Percentiles rank a stretch among this genome's conserved stretches.
phyloP scores from a whole-genome alignment of 2,797 vertebrate genomes.

The Cossypha niveicapilla region DNA sequence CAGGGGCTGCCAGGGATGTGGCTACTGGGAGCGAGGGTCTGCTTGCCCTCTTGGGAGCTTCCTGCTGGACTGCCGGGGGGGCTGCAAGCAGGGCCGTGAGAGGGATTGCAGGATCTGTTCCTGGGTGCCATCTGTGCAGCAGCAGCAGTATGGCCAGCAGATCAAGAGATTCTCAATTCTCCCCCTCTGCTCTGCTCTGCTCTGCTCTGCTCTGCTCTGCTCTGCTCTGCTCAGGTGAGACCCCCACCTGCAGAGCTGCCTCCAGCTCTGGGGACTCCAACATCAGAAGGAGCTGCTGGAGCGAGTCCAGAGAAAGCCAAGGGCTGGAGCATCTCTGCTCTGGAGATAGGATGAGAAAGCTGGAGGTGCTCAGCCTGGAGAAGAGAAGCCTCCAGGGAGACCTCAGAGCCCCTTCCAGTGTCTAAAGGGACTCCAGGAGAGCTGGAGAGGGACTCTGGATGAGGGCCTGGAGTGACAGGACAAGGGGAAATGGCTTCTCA shows the following conservation, averaged over 20 bases:
- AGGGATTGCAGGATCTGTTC: background rate
- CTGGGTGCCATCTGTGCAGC: background rate
- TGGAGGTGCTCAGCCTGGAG: background rate
- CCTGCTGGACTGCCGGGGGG: background rate
- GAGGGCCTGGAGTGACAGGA: background rate
- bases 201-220: too few relatives aligned
- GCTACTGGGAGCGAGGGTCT: background rate
- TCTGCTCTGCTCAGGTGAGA: background rate
- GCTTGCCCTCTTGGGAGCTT: background rate
- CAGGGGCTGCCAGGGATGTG: background rate
- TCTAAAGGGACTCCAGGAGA: background rate
- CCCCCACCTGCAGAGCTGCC: background rate
- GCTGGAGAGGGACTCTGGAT: background rate
- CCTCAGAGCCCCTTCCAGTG: rapidly evolving
- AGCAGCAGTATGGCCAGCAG: background rate
- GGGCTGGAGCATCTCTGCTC: background rate
- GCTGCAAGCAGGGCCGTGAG: background rate
- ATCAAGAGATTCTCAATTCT: background rate
- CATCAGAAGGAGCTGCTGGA: background rate
- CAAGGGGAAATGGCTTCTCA: background rate
- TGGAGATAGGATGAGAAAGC: background rate
- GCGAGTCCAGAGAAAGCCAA: background rate
- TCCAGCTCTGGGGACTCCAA: background rate
- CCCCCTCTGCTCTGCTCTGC: background rate
- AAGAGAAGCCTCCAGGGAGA: background rate